Base-by-base conservation (phyloP, 2,797 vertebrate genomes). In the Mormyrops boulengeri region DNA sequence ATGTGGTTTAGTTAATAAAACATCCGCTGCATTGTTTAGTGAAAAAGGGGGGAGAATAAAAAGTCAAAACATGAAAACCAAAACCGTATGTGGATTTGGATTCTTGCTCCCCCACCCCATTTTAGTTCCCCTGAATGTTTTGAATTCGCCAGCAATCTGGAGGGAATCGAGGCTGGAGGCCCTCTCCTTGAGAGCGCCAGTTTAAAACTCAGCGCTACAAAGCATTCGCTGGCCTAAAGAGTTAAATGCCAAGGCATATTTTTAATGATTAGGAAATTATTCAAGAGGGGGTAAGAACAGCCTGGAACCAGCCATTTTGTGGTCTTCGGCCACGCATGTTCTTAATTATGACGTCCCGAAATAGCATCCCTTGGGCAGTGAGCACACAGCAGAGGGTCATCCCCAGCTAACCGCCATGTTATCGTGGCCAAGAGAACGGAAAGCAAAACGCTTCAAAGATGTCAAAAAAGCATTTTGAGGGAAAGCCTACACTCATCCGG, bases 1-100 rank as follows among this genome's bases (percentile, higher is more conserved):
- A 95, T 95, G 95, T 94, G 94, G 93, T 94, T 95, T 94, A 94
- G 94, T 94, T 95, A 96, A 95, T 94, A 96, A 96, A 96, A 96
- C 96, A 96, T 96, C 96, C 95, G 94, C 94, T 93, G 93, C 49
- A 77, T 88, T 88, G 66, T 88, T 88, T 88, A 88, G 91, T 90
- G 93, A 87, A 91, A 91, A 90, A 41, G 66, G 34, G 89, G 60
- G 44, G 88, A 12, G 73, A 3, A 87, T 84, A 91, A 90, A 91
- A 90, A 93, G 41, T 47, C 41, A 82, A 82, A 82, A 95, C 89
- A 91, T 92, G 92, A 93, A 95, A 95, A 96, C 95, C 91, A 91
- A 91, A 96, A 95, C 94, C 95, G 92, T 93, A 95, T 96, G 95
- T 94, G 93, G 92, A 91, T 88, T 88, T 94, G 93, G 92, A 91